These are phyloP conservation scores for Drosophila mimica DNA, from an alignment of 2,888 invertebrate genomes.

Conservation along the genomic window DNA sequence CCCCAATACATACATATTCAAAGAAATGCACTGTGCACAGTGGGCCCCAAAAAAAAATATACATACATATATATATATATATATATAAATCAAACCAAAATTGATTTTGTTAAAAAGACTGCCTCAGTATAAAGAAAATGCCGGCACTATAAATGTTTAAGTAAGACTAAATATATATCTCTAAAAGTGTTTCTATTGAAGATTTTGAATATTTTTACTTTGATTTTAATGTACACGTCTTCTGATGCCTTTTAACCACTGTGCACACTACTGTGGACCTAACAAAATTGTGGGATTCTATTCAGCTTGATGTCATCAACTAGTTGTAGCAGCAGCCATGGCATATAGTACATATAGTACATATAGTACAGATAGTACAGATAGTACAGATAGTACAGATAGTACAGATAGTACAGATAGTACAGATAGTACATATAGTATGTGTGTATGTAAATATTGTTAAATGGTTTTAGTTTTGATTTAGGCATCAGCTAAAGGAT, in stretches of 20 bases:
- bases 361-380: too few species aligned
- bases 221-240: slow-evolving; percentile 24
- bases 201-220: slow-evolving; percentile 29
- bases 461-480: slow-evolving; percentile 14
- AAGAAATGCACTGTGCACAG: slow-evolving; percentile 44
- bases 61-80: background rate
- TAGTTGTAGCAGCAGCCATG: slow-evolving; percentile 11
- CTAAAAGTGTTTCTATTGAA: slow-evolving; percentile 33
- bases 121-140: slow-evolving; percentile 14
- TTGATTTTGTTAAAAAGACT: background rate
- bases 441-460: slow-evolving; percentile 19
- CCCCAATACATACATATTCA: slow-evolving; percentile 1
- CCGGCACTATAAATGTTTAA: slow-evolving; percentile 22
- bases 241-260: slow-evolving; percentile 31
- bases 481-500: slow-evolving; percentile 27
- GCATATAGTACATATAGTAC: slow-evolving; percentile 3
- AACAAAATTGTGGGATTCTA: slow-evolving; percentile 15
- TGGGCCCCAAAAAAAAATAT: slow-evolving; percentile 5
- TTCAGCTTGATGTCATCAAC: slow-evolving; percentile 9
- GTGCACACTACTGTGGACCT: slow-evolving; percentile 26
- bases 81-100: background rate
- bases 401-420: too few species aligned
- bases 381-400: too few species aligned
- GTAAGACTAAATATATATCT: slow-evolving; percentile 10
- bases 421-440: background rate